Evolutionary conservation across 2,888 invertebrate species (phyloP), one percentile per base, ranked within the genome.

Genomic region (Lepidochitona cinerea): DNA sequence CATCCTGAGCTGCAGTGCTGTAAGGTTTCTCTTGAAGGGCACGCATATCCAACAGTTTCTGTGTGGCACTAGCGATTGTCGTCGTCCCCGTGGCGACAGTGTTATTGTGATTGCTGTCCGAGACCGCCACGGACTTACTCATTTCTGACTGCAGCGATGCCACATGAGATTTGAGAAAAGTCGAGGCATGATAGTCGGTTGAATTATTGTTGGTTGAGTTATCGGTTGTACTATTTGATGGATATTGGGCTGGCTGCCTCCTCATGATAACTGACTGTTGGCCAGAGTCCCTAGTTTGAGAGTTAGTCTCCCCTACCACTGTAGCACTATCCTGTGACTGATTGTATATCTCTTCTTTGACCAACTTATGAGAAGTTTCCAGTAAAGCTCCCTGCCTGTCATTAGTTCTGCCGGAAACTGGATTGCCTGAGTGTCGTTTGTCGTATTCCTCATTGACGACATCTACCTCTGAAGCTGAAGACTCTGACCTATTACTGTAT

Each of bases 391-490:
- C 59, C 33, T 53, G 52, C 1, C 54, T 52, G 54, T 70, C 49
- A 23, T 26, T 52, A 12, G 35, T 7, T 6, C 29, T 33, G 26
- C 2, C 18, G 70, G 35, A 14, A 37, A 69, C 37, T 29, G 70
- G 71, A 23, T 54, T 29, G 29, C 66, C 68, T 26, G 76, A 72
- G 37, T 79, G 78, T 65, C 79, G 76, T 59, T 83, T 83, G 26
- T 84, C 83, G 68, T 80, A 79, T 33, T 88, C 87, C 29, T 87
- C 87, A 37, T 80, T 83, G 3, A 85, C 86, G n/a, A 88, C 85
- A 73, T 90, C 90, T 26, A 88, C 87, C 59, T 90, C 90, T 3
- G 89, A 89, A n/a, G 86, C 84, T 5, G 89, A 88, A 33, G 89
- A 89, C 71, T 90, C 90, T 3, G 89, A 89, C 37, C 87, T 82